A percentile compares a stretch with the other conserved stretches of the same genome.
Evolutionary conservation across 2,113 vertebrate genomes (phyloP).

Genomic region (Micromys minutus): DNA sequence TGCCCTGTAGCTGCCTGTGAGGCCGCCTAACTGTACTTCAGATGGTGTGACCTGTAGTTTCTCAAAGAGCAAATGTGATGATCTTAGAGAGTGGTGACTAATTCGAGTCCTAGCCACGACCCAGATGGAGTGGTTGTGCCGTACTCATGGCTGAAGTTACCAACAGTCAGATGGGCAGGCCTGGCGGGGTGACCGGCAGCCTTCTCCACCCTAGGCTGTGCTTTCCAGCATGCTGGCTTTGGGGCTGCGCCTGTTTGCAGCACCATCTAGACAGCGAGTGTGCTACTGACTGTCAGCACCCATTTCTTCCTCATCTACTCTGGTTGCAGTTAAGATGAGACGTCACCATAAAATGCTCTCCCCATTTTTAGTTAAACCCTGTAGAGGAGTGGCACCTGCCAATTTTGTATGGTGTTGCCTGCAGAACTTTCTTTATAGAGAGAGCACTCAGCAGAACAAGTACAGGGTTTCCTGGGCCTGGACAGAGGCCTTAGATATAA

Average conservation of each 20-base stretch:
- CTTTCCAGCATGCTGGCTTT: neutral
- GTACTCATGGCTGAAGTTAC: neutral
- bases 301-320: neutral
- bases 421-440: neutral
- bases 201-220: neutral
- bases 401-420: too few relatives aligned
- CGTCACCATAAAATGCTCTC: neutral
- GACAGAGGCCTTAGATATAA: neutral
- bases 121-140: neutral
- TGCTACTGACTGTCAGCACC: neutral
- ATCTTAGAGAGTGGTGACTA: too few relatives aligned
- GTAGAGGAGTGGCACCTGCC: neutral
- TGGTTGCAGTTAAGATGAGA: neutral
- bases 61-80: neutral
- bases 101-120: neutral
- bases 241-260: neutral
- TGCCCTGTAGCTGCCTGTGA: accelerated
- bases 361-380: neutral
- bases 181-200: neutral
- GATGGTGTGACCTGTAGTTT: neutral
- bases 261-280: neutral
- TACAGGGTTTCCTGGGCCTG: neutral
- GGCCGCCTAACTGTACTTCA: neutral
- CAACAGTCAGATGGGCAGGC: neutral
- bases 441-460: accelerated